Evolutionary conservation across 53 echinoderm and acorn worm genomes (phyloP).

Genomic region (Holothuria scabra): DNA sequence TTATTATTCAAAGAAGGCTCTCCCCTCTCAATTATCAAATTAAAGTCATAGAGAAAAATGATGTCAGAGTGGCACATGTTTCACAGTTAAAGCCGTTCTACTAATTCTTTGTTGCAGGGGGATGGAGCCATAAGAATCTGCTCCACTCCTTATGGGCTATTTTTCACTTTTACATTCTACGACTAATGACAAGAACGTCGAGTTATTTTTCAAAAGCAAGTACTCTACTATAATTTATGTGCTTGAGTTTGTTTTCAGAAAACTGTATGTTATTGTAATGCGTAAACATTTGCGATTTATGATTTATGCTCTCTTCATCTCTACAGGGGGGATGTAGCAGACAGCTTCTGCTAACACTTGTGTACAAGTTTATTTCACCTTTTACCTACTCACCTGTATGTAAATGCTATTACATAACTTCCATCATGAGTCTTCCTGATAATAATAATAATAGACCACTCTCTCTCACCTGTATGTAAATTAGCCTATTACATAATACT

Average conservation of each 20-base stretch:
- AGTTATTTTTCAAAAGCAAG: no score
- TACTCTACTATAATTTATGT: no score
- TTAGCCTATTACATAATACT: no score
- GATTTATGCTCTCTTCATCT: background rate
- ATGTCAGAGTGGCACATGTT: constrained; percentile 5
- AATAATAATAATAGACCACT: no score
- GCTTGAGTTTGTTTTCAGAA: no score
- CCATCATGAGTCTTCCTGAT: no score
- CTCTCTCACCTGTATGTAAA: no score
- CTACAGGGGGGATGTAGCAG: constrained; percentile 42
- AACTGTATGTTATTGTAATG: no score
- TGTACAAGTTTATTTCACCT: no score
- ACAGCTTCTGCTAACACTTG: background rate
- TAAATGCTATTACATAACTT: no score
- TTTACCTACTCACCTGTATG: no score
- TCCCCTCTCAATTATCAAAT: constrained; percentile 19
- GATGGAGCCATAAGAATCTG: background rate
- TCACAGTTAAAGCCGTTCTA: constrained; percentile 18
- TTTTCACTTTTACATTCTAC: background rate
- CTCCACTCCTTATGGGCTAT: background rate
- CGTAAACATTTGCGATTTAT: background rate
- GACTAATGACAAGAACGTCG: no score
- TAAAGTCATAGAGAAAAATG: background rate
- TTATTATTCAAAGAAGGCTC: constrained; percentile 4
- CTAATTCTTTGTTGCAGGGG: background rate